phyloP scores from a whole-genome alignment of 2,797 vertebrate genomes.

The Coracias cyanogaster region DNA sequence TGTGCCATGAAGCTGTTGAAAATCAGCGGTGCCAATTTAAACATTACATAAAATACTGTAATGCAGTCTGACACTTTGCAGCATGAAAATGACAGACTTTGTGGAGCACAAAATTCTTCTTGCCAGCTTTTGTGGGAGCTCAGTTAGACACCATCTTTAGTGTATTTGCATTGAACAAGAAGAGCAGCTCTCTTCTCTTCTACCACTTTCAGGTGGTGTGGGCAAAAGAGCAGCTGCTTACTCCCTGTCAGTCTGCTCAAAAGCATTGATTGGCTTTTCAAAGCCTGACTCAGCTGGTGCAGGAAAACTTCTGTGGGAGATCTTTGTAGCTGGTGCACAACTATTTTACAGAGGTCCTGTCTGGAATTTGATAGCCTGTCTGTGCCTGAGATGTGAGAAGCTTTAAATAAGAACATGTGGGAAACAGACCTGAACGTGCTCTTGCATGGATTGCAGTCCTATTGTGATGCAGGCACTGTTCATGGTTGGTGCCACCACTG shows the following conservation, averaged over 20 bases:
- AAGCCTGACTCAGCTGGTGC: background rate
- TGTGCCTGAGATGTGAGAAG: background rate
- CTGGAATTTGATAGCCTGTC: background rate
- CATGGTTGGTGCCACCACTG: rapidly evolving
- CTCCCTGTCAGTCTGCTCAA: rapidly evolving
- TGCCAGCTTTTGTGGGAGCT: slow-evolving; percentile 37
- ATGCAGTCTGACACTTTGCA: slow-evolving; percentile 31
- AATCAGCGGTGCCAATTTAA: slow-evolving; percentile 43
- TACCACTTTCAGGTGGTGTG: background rate
- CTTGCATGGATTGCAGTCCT: rapidly evolving
- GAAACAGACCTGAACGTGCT: background rate
- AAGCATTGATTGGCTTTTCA: background rate
- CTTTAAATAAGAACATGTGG: background rate
- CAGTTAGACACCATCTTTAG: background rate
- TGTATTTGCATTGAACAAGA: background rate
- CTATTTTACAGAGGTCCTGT: background rate
- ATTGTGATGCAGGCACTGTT: background rate
- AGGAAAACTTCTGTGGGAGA: background rate
- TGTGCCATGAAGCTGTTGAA: slow-evolving; percentile 35
- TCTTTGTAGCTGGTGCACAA: background rate
- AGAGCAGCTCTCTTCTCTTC: background rate
- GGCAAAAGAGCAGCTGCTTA: background rate
- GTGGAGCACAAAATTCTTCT: background rate
- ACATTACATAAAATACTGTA: slow-evolving; percentile 16
- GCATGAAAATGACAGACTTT: slow-evolving; percentile 1